A percentile compares a stretch with the other conserved stretches of the same genome.
Conservation (phyloP, 2,113 vertebrate genomes). For the Nymphicus hollandicus region DNA sequence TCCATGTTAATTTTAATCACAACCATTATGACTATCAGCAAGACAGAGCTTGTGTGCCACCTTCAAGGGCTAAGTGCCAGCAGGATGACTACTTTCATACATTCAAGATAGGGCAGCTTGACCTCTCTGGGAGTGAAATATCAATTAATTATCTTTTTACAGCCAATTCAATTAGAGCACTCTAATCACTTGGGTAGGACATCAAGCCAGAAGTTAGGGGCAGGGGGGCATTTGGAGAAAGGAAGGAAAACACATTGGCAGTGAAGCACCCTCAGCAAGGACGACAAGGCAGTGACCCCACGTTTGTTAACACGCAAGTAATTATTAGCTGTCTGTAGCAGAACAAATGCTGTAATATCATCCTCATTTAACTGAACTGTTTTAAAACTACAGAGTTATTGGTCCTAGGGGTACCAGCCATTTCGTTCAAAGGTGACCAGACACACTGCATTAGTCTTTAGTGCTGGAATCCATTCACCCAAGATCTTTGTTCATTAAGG, state of each 20-base stretch:
- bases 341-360: neutral
- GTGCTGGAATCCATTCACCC: slow-evolving; percentile 32
- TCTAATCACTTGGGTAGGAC: slow-evolving; percentile 78
- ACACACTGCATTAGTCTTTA: slow-evolving; percentile 69
- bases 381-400: neutral
- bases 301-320: slow-evolving; percentile 46
- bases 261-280: neutral
- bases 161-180: slow-evolving; percentile 73
- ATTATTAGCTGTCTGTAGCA: slow-evolving; percentile 52
- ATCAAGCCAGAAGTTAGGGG: slow-evolving; percentile 1
- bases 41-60: slow-evolving; percentile 72
- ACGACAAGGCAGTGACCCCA: neutral
- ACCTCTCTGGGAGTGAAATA: slow-evolving; percentile 76
- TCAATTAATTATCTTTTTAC: slow-evolving; percentile 82
- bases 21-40: slow-evolving; percentile 59
- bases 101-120: slow-evolving; percentile 71
- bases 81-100: slow-evolving; percentile 38
- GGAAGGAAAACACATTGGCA: neutral
- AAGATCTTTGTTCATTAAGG: neutral
- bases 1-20: slow-evolving; percentile 60
- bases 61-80: slow-evolving; percentile 33
- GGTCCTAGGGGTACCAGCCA: slow-evolving; percentile 1
- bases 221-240: neutral
- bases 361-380: slow-evolving; percentile 42
- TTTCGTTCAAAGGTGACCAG: slow-evolving; percentile 72